Percentiles rank a stretch among this genome's conserved stretches.
Evolutionary conservation across 2,113 vertebrate genomes (phyloP).

Genomic region (Athene noctua): DNA sequence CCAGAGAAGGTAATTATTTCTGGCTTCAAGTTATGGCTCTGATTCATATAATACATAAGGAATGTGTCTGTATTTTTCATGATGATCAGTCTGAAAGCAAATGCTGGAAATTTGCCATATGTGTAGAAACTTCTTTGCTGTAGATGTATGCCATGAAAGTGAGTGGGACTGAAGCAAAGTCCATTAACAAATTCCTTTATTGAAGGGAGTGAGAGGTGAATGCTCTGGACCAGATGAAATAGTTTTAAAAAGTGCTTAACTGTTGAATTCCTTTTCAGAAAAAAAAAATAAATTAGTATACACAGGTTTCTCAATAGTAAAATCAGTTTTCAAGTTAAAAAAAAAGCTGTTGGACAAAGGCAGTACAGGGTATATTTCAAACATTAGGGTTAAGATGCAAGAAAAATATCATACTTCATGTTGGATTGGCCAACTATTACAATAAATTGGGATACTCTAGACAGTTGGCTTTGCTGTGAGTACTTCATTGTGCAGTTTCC

Average conservation of each 20-base stretch:
- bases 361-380: background rate
- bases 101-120: slow-evolving; percentile 14
- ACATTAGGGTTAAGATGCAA: background rate
- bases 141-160: background rate
- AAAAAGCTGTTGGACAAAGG: background rate
- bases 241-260: background rate
- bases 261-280: background rate
- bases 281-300: background rate
- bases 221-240: background rate
- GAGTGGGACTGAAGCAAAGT: background rate
- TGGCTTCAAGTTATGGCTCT: slow-evolving; percentile 1
- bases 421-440: background rate
- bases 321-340: background rate
- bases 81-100: slow-evolving; percentile 29
- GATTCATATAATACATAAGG: slow-evolving; percentile 33
- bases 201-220: slow-evolving; percentile 6
- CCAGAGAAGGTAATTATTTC: slow-evolving; percentile 31
- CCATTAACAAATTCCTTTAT: slow-evolving; percentile 10
- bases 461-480: background rate
- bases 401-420: background rate
- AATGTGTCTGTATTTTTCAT: slow-evolving; percentile 33
- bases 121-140: background rate
- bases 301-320: background rate
- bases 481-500: background rate
- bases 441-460: background rate